Evolutionary conservation across 2,888 invertebrate species (phyloP).

Genomic region (Hermaeophaga mercurialis): DNA sequence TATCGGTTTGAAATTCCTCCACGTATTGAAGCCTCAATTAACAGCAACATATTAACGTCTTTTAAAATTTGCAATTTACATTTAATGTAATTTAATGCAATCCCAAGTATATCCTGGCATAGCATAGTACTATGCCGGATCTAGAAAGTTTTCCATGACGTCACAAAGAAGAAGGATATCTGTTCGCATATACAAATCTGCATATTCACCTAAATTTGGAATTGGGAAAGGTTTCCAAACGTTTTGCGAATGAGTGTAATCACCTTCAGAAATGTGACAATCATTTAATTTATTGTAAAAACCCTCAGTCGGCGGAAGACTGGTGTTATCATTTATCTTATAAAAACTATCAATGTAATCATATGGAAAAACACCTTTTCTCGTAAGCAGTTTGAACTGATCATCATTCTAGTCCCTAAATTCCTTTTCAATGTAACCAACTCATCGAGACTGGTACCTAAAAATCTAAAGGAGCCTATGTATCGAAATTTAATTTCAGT

Average conservation of each 20-base stretch:
- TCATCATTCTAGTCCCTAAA: too few relatives aligned
- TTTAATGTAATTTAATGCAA: too few relatives aligned
- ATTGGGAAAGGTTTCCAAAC: constrained; percentile 14
- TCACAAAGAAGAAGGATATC: constrained; percentile 29
- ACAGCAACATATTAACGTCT: too few relatives aligned
- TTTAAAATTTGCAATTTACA: too few relatives aligned
- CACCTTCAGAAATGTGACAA: neutral
- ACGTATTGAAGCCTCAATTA: too few relatives aligned
- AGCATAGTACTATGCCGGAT: too few relatives aligned
- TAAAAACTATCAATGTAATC: neutral
- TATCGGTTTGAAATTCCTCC: too few relatives aligned
- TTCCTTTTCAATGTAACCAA: neutral
- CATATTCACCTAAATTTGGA: constrained; percentile 40
- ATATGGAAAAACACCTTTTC: neutral
- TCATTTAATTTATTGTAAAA: constrained; percentile 32
- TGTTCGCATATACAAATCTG: constrained; percentile 25
- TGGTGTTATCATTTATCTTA: constrained; percentile 12
- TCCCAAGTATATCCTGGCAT: too few relatives aligned
- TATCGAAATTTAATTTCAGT: constrained; percentile 34
- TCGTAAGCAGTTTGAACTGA: neutral
- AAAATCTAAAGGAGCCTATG: constrained; percentile 15
- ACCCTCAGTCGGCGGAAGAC: constrained; percentile 20
- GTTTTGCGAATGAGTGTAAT: neutral
- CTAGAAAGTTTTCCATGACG: too few relatives aligned
- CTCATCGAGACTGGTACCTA: constrained; percentile 1